phyloP scores from a whole-genome alignment of 2,113 vertebrate species.

The Phalacrocorax aristotelis region DNA sequence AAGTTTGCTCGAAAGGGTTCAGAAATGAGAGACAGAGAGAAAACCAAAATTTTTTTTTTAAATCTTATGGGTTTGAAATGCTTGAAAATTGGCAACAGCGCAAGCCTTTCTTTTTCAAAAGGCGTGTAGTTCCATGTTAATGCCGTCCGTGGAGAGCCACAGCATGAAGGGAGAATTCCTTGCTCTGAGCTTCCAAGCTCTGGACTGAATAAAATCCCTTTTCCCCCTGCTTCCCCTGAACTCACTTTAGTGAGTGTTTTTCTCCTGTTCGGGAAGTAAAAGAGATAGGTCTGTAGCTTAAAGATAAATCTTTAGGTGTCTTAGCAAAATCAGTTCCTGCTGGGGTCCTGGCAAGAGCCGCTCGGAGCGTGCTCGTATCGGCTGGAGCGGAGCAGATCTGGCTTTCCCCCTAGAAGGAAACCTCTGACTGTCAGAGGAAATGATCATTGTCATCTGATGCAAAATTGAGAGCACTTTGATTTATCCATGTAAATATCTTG shows the following conservation, averaged over 20 bases:
- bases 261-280: neutral
- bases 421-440: neutral
- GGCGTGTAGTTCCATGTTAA: neutral
- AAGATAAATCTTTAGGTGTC: neutral
- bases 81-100: neutral
- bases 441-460: neutral
- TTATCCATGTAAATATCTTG: neutral
- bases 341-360: neutral
- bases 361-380: neutral
- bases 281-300: neutral
- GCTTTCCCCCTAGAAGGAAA: neutral
- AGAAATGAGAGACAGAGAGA: neutral
- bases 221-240: fast-evolving
- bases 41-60: neutral
- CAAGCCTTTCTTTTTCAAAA: neutral
- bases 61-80: neutral
- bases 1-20: neutral
- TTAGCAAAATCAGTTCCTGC: neutral
- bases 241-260: neutral
- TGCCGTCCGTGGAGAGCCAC: neutral
- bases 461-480: neutral
- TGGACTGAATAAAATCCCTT: neutral
- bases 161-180: neutral
- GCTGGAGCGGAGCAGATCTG: neutral
- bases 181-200: neutral